Base-by-base conservation (phyloP, 2,888 invertebrate species). In the Amblyjoppa proteus region DNA sequence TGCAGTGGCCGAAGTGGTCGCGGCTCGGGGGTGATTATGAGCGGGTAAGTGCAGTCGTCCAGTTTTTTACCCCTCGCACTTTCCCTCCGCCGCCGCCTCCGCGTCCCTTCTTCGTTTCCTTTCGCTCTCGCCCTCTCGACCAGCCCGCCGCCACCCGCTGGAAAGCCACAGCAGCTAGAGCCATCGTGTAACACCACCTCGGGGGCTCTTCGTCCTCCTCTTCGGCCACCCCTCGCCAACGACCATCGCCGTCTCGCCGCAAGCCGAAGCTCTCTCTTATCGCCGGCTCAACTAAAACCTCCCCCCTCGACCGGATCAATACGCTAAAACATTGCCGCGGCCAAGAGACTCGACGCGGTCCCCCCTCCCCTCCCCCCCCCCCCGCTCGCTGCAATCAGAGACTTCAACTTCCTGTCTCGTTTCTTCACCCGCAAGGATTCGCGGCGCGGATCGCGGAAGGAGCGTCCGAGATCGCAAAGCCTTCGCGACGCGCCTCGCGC, bases 291-390 rank as follows among this genome's bases (percentile, higher is more conserved):
- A 91, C 91, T 91, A 91, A 91, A 90, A 88, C 90, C 90, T 85
- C 89, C 77, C 76, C 81, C 79, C 82, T 83, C 77, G 73, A 90
- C 90, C 91, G 93, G 93, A 93, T 93, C 93, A 93, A 93, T 93
- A 93, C 93, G 93, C 92, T 93, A 93, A 93, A 93, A 93, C 93
- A 93, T 93, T 92, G 91, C 93, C 91, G 91, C 92, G 91, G 90
- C 91, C 92, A 91, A 16, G 91, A 92, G 91, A 90, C 91, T 90
- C 89, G 87, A 80, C 85, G 78, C 69, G 74, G 81, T n/a, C 80
- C 79, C 51, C 66, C 31, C 20, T 25, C 45, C 20, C 20, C 20
- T 20, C 20, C 20, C 20, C 20, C 20, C 20, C 20, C 79, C 51
- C 66, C 31, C 20, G n/a, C 45, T 74, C 61, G 3, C 38, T 69